Conservation (phyloP, 35 echinoderm and acorn worm species). For the Ptychodera flava region DNA sequence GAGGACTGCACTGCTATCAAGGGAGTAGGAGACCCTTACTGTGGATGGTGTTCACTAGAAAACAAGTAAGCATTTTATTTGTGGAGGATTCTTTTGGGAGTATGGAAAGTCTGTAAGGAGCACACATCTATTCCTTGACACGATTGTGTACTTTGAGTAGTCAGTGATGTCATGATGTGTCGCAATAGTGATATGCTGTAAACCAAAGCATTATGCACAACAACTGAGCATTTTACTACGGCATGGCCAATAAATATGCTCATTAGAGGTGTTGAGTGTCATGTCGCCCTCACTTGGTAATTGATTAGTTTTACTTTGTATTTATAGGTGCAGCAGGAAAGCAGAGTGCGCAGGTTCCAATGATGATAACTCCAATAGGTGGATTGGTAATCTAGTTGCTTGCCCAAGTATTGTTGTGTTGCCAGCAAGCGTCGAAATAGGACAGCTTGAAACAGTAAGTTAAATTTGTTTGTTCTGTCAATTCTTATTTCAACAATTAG, state of each 20-base stretch:
- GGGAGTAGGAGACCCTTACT: conserved; percentile 54
- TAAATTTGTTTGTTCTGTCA: background rate
- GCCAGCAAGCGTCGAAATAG: background rate
- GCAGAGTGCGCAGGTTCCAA: background rate
- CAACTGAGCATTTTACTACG: background rate
- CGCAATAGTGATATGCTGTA: background rate
- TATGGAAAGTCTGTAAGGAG: no score
- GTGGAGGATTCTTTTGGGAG: no score
- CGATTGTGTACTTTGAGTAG: no score
- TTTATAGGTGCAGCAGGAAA: background rate
- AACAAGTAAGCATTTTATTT: conserved; percentile 39
- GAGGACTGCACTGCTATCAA: conserved; percentile 32
- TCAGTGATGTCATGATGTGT: background rate
- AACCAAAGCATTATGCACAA: background rate
- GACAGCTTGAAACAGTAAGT: background rate
- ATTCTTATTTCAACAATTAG: background rate
- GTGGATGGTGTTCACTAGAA: conserved; percentile 57
- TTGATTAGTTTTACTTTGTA: background rate
- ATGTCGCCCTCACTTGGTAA: background rate
- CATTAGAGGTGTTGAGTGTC: background rate
- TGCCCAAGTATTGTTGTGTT: background rate
- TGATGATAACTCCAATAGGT: background rate
- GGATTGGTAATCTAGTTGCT: background rate
- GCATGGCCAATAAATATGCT: background rate
- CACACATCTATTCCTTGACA: no score